phyloP scores from a whole-genome alignment of 2,113 vertebrate species.

The Chloebia gouldiae region DNA sequence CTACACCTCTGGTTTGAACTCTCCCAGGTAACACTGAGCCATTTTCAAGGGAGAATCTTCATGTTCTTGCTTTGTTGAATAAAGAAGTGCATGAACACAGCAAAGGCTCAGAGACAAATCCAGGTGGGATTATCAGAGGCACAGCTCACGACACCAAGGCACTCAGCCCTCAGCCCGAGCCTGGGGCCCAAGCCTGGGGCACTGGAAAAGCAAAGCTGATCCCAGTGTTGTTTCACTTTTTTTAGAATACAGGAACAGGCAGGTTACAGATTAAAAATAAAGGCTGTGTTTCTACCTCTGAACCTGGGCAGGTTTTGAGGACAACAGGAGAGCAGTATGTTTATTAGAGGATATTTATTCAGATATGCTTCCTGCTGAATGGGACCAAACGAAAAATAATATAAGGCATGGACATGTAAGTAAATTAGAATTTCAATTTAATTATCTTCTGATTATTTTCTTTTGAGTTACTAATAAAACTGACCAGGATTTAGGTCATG shows the following conservation, averaged over 20 bases:
- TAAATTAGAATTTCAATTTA: not conserved
- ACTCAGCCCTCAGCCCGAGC: not conserved
- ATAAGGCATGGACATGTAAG: not conserved
- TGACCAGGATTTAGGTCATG: not conserved
- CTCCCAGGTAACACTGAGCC: not conserved
- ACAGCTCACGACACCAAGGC: not conserved
- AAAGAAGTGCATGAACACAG: not conserved
- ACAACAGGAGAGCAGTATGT: not conserved
- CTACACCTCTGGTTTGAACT: not conserved
- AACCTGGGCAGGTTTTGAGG: not conserved
- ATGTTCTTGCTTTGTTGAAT: not conserved
- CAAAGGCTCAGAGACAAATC: not conserved
- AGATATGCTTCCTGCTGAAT: not conserved
- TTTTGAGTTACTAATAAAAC: not conserved
- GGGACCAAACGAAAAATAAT: not conserved
- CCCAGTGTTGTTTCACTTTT: not conserved
- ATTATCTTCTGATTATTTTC: not conserved
- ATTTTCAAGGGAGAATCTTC: not conserved
- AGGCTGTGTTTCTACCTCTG: not conserved
- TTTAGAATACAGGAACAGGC: not conserved
- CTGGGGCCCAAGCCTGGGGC: not conserved
- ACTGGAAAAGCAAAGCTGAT: not conserved
- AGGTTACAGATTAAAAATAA: not conserved
- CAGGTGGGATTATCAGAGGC: not conserved
- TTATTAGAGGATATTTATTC: not conserved